Evolutionary conservation across 2,888 invertebrate genomes (phyloP), one percentile per base, ranked within the genome.

Genomic region (Abscondita cerata): DNA sequence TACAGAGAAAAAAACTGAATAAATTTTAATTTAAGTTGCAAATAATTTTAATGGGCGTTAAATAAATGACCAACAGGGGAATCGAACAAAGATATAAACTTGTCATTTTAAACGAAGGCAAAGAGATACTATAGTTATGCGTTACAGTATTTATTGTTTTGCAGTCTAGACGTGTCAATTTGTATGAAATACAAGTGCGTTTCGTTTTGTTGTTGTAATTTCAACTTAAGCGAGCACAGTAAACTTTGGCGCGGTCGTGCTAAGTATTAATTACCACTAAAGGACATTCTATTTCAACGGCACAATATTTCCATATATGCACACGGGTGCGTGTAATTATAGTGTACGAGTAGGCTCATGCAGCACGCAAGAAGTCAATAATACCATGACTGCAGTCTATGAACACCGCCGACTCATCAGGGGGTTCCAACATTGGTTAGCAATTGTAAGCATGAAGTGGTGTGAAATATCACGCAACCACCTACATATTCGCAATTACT

Each of bases 321-420:
- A 64, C 64, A 62, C 57, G 59, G 62, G 59, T 66, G 66, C 58
- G 64, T 67, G 68, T 72, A 71, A 72, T 72, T 70, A 68, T 59
- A 67, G 67, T 68, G 70, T 55, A 66, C 57, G 67, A 51, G 65
- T 64, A 65, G 67, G 64, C 46, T 61, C 56, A 66, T 59, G 68
- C 61, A 61, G 65, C 72, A 72, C 70, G 72, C 72, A 67, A 72
- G 69, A 70, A 69, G 68, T 70, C 72, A 70, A 72, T 71, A 72
- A 70, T 70, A 65, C 64, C 66, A 52, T 66, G 62, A 65, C 66
- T 66, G 67, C 62, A 67, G 64, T 52, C 64, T 69, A 66, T 67
- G 69, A 63, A 67, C 65, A 62, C 62, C 66, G 63, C 68, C 68
- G 63, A 70, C 69, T 69, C 68, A 70, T 67, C 66, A 57, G 66